A percentile compares a stretch with the other conserved stretches of the same genome.
Conservation (phyloP, 2,797 vertebrate species). For the Salmo trutta region DNA sequence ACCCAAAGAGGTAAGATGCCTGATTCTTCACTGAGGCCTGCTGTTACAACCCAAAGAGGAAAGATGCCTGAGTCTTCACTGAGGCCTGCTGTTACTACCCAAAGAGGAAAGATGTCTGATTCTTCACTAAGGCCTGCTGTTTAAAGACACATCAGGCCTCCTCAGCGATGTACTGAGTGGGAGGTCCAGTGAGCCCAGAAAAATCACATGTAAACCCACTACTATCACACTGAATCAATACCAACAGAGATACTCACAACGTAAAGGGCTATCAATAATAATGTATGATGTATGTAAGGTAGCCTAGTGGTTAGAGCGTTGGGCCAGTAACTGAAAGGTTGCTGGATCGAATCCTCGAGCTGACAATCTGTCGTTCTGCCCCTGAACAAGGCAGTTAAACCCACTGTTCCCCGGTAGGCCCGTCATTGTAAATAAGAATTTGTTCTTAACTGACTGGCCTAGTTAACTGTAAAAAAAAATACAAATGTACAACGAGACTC, state of each 20-base stretch:
- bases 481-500: too few species aligned
- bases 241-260: not conserved
- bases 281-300: not conserved
- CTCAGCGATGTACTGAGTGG: not conserved
- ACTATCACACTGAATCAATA: not conserved
- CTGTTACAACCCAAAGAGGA: not conserved
- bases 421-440: too few species aligned
- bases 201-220: not conserved
- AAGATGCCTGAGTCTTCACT: not conserved
- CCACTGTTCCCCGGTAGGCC: too few species aligned
- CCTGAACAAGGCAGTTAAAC: too few species aligned
- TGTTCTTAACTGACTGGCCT: too few species aligned
- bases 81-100: not conserved
- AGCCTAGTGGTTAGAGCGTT: too few species aligned
- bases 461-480: too few species aligned
- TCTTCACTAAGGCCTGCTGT: not conserved
- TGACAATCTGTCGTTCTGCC: too few species aligned
- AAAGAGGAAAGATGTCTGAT: not conserved
- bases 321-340: too few species aligned
- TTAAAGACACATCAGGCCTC: not conserved
- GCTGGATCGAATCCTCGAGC: too few species aligned
- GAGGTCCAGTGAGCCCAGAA: not conserved
- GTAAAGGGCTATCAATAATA: not conserved
- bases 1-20: not conserved
- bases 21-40: not conserved